Evolutionary conservation across 1,140 invertebrate genomes (phyloP).

Genomic region (Drosophila grimshawi): DNA sequence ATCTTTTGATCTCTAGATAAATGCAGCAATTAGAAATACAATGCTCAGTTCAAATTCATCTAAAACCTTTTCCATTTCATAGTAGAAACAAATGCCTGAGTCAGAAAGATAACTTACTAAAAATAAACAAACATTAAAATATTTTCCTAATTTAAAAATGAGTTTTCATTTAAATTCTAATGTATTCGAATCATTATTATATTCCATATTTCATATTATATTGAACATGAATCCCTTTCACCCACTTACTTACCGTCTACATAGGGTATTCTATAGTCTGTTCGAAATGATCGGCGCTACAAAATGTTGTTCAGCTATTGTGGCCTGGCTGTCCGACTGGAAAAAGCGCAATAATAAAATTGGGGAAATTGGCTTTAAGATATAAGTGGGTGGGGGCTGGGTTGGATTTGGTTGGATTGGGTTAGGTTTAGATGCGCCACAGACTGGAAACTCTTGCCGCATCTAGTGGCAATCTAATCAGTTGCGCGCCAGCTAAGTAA

Average conservation of each 20-base stretch:
- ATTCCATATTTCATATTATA: no score
- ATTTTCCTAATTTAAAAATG: no score
- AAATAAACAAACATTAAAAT: no score
- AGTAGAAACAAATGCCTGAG: no score
- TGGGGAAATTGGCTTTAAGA: constrained; percentile 77
- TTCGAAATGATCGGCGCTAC: constrained; percentile 25
- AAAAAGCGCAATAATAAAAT: constrained; percentile 81
- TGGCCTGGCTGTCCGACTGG: constrained; percentile 55
- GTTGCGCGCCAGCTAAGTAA: constrained; percentile 76
- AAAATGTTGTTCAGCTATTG: constrained; percentile 24
- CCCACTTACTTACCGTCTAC: background rate
- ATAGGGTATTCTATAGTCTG: constrained; percentile 16
- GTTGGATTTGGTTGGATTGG: background rate
- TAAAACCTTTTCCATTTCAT: no score
- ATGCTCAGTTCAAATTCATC: no score
- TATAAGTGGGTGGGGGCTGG: constrained; percentile 31
- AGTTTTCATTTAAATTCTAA: no score
- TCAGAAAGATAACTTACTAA: no score
- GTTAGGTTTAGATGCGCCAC: constrained; percentile 18
- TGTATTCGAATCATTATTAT: no score
- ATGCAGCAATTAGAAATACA: no score
- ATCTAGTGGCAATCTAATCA: constrained; percentile 61
- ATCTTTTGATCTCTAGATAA: no score
- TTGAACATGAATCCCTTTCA: no score
- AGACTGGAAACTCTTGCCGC: constrained; percentile 29